These are phyloP conservation scores for Archips xylosteana DNA, from an alignment of 2,888 invertebrate genomes.

Conservation along the genomic window DNA sequence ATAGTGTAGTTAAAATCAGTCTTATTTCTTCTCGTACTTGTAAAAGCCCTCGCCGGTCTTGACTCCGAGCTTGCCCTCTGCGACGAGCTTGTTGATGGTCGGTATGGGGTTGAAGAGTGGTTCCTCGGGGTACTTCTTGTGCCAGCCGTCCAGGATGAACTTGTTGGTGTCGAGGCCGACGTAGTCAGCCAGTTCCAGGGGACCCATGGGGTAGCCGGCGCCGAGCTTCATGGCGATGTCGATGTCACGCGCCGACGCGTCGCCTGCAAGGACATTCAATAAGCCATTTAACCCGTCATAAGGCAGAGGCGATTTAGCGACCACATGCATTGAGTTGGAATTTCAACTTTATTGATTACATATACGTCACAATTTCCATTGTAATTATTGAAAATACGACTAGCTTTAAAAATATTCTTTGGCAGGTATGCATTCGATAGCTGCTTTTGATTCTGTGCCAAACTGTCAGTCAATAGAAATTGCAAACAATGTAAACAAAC, in stretches of 20 bases:
- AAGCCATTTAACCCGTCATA: no score
- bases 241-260: constrained; percentile 91
- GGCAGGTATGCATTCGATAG: no score
- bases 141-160: constrained; percentile 92
- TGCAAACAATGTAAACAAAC: no score
- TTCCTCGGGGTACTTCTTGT: constrained; percentile 79
- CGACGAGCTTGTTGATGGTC: constrained; percentile 87
- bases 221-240: constrained; percentile 96
- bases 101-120: constrained; percentile 77
- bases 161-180: constrained; percentile 93
- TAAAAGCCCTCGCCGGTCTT: constrained; percentile 95
- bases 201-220: constrained; percentile 96
- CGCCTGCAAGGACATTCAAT: constrained; percentile 84
- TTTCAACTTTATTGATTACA: no score
- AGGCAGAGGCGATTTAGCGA: no score
- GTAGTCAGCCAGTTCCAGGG: constrained; percentile 93
- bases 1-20: constrained; percentile 1
- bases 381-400: no score
- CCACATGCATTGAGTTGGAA: no score
- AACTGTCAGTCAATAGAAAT: no score
- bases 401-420: no score
- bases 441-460: no score
- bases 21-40: constrained; percentile 85
- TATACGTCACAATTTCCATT: no score
- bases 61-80: constrained; percentile 92